Percentiles rank a stretch among this genome's conserved stretches.
Evolutionary conservation across 2,888 invertebrate species (phyloP).

Genomic region (Cactoblastis cactorum): DNA sequence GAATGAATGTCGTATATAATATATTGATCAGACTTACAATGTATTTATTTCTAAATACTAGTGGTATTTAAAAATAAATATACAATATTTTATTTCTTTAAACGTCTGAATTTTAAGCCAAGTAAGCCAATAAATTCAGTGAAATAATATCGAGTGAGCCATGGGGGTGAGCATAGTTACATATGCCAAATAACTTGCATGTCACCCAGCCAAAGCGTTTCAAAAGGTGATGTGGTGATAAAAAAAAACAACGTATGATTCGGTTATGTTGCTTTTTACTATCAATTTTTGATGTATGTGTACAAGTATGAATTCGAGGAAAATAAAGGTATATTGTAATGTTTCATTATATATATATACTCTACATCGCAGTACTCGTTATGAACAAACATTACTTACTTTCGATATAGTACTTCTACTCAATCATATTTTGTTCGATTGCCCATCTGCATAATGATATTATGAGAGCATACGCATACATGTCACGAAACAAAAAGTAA

Average conservation of each 20-base stretch:
- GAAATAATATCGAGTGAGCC: too few species aligned
- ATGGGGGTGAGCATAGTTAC: too few species aligned
- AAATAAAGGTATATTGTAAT: conserved; percentile 75
- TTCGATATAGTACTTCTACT: conserved; percentile 73
- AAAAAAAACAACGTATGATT: conserved; percentile 66
- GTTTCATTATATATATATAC: conserved; percentile 68
- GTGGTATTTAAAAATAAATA: too few species aligned
- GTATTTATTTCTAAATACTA: too few species aligned
- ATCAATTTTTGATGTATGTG: conserved; percentile 79
- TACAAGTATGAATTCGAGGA: conserved; percentile 78
- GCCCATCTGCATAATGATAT: conserved; percentile 49
- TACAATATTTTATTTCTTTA: too few species aligned
- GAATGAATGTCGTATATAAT: too few species aligned
- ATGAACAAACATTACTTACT: conserved; percentile 77
- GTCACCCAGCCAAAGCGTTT: too few species aligned
- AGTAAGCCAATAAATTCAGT: too few species aligned
- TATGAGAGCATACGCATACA: conserved; percentile 59
- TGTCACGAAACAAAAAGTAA: conserved; percentile 59
- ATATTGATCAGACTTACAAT: too few species aligned
- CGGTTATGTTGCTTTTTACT: conserved; percentile 79
- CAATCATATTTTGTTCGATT: conserved; percentile 71
- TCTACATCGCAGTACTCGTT: conserved; percentile 76
- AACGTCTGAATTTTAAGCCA: too few species aligned
- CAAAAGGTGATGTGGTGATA: too few species aligned
- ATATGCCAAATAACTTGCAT: too few species aligned